phyloP scores from a whole-genome alignment of 2,888 invertebrate genomes.

The Griposia aprilina region DNA sequence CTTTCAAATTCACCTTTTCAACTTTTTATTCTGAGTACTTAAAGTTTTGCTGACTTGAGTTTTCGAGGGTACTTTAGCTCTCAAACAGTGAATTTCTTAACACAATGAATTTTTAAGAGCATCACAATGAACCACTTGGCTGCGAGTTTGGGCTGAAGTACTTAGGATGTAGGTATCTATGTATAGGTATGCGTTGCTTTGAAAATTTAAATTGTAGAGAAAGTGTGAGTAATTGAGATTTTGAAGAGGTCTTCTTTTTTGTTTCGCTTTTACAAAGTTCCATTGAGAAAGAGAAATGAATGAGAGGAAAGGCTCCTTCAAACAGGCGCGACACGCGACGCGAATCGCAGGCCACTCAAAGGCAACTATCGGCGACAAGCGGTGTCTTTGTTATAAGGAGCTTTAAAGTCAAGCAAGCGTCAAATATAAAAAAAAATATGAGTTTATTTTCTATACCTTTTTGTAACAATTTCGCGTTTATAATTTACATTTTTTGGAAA shows the following conservation, averaged over 20 bases:
- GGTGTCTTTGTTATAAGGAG: too few relatives aligned
- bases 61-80: constrained; percentile 20
- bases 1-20: constrained; percentile 46
- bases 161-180: background rate
- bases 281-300: background rate
- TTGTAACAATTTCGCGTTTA: background rate
- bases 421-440: too few relatives aligned
- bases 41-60: constrained; percentile 46
- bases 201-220: constrained; percentile 21
- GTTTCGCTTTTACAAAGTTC: background rate
- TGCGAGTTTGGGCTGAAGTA: constrained; percentile 15
- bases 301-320: background rate
- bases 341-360: too few relatives aligned
- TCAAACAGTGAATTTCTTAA: constrained; percentile 48
- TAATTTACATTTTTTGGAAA: background rate
- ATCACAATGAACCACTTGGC: constrained; percentile 38
- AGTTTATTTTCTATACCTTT: too few relatives aligned
- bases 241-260: background rate
- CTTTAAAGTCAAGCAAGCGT: too few relatives aligned
- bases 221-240: background rate
- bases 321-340: too few relatives aligned
- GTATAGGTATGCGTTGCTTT: constrained; percentile 12
- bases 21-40: constrained; percentile 37
- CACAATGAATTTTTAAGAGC: constrained; percentile 62
- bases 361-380: too few relatives aligned